Evolutionary conservation across 2,888 invertebrate genomes (phyloP).

Genomic region (Cheilosia urbana): DNA sequence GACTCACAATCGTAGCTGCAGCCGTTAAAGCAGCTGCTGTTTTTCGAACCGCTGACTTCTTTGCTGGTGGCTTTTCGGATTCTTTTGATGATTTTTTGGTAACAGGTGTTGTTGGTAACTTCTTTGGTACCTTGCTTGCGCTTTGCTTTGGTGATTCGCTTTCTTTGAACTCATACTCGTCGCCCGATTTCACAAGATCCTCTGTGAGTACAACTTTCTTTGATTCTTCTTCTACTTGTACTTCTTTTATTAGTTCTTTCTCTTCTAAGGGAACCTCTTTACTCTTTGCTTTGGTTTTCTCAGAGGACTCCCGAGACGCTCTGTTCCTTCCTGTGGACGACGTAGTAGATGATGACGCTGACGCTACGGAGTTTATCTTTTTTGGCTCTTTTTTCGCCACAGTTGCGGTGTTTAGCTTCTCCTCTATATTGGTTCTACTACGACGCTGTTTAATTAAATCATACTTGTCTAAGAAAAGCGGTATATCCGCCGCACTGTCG

Average conservation of each 20-base stretch:
- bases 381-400: slow-evolving; percentile 69
- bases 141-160: slow-evolving; percentile 66
- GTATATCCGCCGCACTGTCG: slow-evolving; percentile 79
- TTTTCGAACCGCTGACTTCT: slow-evolving; percentile 81
- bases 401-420: slow-evolving; percentile 84
- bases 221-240: slow-evolving; percentile 30
- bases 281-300: slow-evolving; percentile 76
- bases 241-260: slow-evolving; percentile 83
- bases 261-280: slow-evolving; percentile 62
- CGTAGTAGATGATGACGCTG: slow-evolving; percentile 32
- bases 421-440: slow-evolving; percentile 84
- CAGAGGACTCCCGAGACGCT: slow-evolving; percentile 63
- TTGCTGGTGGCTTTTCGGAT: slow-evolving; percentile 84
- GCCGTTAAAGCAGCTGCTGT: background rate
- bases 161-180: slow-evolving; percentile 50
- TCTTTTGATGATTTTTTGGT: slow-evolving; percentile 75
- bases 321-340: slow-evolving; percentile 39
- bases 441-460: slow-evolving; percentile 87
- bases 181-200: slow-evolving; percentile 23
- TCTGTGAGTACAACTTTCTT: slow-evolving; percentile 3
- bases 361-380: slow-evolving; percentile 30
- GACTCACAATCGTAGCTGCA: slow-evolving; percentile 18
- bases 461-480: slow-evolving; percentile 85
- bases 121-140: slow-evolving; percentile 72
- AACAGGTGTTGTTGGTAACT: slow-evolving; percentile 33